Evolutionary conservation across 2,888 invertebrate species (phyloP).

Genomic region (Limnephilus marmoratus): DNA sequence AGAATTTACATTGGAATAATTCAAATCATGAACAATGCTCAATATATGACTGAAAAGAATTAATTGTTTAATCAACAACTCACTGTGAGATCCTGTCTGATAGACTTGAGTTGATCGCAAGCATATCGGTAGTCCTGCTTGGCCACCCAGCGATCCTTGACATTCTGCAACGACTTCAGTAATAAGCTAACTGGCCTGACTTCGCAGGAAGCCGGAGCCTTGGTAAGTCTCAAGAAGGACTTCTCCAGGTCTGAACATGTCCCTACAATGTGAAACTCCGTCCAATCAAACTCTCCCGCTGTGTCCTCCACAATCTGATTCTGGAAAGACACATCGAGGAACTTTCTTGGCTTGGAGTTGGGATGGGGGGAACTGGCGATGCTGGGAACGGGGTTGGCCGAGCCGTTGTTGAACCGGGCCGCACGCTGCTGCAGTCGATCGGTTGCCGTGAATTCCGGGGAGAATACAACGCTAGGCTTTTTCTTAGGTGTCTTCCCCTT

Average conservation of each 20-base stretch:
- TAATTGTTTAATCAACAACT: slow-evolving; percentile 68
- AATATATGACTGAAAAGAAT: slow-evolving; percentile 27
- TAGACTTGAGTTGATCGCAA: slow-evolving; percentile 99
- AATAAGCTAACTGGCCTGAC: slow-evolving; percentile 94
- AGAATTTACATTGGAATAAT: background rate
- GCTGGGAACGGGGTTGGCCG: slow-evolving; percentile 68
- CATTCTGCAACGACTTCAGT: slow-evolving; percentile 89
- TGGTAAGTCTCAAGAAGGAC: slow-evolving; percentile 95
- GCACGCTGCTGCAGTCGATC: slow-evolving; percentile 92
- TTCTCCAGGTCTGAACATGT: slow-evolving; percentile 97
- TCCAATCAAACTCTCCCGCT: slow-evolving; percentile 88
- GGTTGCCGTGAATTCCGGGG: slow-evolving; percentile 81
- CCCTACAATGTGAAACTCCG: slow-evolving; percentile 94
- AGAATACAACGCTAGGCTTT: slow-evolving; percentile 73
- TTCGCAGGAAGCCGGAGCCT: slow-evolving; percentile 94
- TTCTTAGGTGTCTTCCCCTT: slow-evolving; percentile 69
- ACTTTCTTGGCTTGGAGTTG: slow-evolving; percentile 68
- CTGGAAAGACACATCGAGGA: slow-evolving; percentile 70
- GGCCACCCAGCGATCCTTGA: slow-evolving; percentile 93
- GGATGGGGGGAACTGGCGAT: slow-evolving; percentile 74
- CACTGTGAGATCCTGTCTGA: slow-evolving; percentile 98
- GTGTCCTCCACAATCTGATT: slow-evolving; percentile 78
- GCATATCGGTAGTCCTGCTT: slow-evolving; percentile 97
- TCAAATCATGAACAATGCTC: background rate
- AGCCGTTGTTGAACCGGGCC: slow-evolving; percentile 85